A percentile compares a stretch with the other conserved stretches of the same genome.
Conservation (phyloP, 1,140 invertebrate genomes). For the Neomicropteryx cornuta region DNA sequence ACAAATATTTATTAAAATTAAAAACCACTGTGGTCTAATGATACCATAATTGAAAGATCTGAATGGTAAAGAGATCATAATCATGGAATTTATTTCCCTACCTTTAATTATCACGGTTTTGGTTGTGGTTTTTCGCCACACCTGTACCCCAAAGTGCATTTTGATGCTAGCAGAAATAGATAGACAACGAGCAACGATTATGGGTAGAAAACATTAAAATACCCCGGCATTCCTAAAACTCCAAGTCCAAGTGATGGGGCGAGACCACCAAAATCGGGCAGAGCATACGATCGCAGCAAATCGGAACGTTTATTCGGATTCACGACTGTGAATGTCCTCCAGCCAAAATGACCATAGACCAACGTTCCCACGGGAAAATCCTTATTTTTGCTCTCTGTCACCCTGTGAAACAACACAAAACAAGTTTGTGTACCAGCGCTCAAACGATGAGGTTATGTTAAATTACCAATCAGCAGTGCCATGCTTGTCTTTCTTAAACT, state of each 20-base stretch:
- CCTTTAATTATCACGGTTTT: background rate
- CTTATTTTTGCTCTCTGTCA: constrained; percentile 40
- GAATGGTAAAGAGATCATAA: too few relatives aligned
- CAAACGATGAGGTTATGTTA: too few relatives aligned
- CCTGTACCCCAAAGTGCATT: background rate
- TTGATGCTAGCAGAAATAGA: too few relatives aligned
- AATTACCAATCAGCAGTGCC: too few relatives aligned
- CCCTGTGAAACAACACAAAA: too few relatives aligned
- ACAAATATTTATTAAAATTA: too few relatives aligned
- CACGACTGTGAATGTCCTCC: constrained; percentile 38
- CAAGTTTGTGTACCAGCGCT: too few relatives aligned
- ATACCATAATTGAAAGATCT: too few relatives aligned
- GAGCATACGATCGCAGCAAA: constrained; percentile 15
- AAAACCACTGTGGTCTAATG: too few relatives aligned
- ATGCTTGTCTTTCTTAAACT: too few relatives aligned
- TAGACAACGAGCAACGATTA: too few relatives aligned
- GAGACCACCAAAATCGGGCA: constrained; percentile 23
- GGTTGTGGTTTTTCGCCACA: background rate
- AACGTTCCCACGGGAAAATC: constrained; percentile 42
- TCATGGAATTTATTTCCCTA: too few relatives aligned
- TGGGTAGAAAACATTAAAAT: background rate
- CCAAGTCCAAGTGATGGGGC: constrained; percentile 22
- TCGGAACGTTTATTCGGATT: constrained; percentile 11
- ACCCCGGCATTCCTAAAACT: constrained; percentile 26
- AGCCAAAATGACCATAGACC: constrained; percentile 44